Conservation (phyloP, 1,140 invertebrate genomes). For the Hypsibius dujardini region DNA sequence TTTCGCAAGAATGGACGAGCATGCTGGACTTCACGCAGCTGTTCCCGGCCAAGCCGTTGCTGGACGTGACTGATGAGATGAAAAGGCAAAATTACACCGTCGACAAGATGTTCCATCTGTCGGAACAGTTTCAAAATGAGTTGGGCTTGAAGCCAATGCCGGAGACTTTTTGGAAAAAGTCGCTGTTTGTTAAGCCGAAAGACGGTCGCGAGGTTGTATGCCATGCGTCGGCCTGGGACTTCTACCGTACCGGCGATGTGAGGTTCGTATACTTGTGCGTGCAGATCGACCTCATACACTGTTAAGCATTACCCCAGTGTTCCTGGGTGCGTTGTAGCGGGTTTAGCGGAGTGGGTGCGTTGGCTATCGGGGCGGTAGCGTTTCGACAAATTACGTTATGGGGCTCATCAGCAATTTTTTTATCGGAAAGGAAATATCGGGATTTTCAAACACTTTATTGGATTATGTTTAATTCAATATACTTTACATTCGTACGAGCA, state of each 20-base stretch:
- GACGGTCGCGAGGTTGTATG: slow-evolving; percentile 24
- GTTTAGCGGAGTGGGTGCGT: too few species aligned
- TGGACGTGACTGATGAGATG: slow-evolving; percentile 1
- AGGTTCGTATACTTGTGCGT: too few species aligned
- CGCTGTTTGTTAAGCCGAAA: background rate
- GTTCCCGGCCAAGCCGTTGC: slow-evolving; percentile 26
- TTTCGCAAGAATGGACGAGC: slow-evolving; percentile 24
- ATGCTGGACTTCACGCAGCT: slow-evolving; percentile 24
- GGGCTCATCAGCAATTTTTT: too few species aligned
- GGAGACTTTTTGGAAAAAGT: background rate
- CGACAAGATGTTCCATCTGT: slow-evolving; percentile 27
- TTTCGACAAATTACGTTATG: too few species aligned
- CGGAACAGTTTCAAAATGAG: slow-evolving; percentile 19
- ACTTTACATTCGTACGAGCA: too few species aligned
- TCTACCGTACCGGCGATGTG: slow-evolving; percentile 24
- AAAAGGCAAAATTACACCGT: slow-evolving; percentile 16
- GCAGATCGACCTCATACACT: too few species aligned
- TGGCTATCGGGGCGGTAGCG: too few species aligned
- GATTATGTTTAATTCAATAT: too few species aligned
- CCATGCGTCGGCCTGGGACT: slow-evolving; percentile 26
- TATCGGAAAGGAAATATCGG: too few species aligned
- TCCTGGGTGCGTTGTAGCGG: too few species aligned
- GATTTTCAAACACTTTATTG: too few species aligned
- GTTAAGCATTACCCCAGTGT: too few species aligned
- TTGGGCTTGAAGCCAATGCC: background rate